Base-by-base conservation (phyloP, 2,113 vertebrate genomes). In the Nibea albiflora region DNA sequence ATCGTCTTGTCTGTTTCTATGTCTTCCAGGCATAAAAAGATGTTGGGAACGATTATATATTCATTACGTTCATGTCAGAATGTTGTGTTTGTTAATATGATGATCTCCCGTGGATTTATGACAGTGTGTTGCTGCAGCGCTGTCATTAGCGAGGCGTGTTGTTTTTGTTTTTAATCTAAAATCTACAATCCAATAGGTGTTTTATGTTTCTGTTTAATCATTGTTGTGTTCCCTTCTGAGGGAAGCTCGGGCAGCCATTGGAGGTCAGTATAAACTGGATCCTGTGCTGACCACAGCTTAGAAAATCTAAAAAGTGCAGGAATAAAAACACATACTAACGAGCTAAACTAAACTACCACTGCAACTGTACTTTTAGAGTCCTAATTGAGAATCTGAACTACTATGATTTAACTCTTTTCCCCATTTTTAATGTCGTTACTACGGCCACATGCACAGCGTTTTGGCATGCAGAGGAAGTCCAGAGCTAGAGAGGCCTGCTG, bases 51-150 rank as follows among this genome's bases (percentile, higher is more conserved):
- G 19, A 54, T 66, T 50, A 28, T 19, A 1, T 54, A 11, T 56
- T 70, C 11, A 53, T 74, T 57, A 31, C n/a, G 24, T 26, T 47
- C 44, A 61, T 68, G 46, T 26, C 52, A 78, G 44, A 78, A 74
- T 31, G n/a, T 14, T 67, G 63, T 71, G 49, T 39, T 76, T 73
- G 62, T 76, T 62, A 63, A 67, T 64, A 53, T 16, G 50, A 44
- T 20, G 4, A 39, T 39, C 35, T 39, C 35, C 35, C 35, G 35
- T 39, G 35, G 35, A 39, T 39, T 9, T 39, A 9, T 39, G 35
- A 39, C 35, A 39, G 35, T 39, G 35, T 39, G 35, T 39, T 39
- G 8, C 35, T 9, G 2, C 35, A 39, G 35, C 0, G 1, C 7
- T 6, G 35, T 39, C 35, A 39, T 39, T 39, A 39, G 35, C 8